Evolutionary conservation across 2,888 invertebrate genomes (phyloP).

Genomic region (Tachina fera): DNA sequence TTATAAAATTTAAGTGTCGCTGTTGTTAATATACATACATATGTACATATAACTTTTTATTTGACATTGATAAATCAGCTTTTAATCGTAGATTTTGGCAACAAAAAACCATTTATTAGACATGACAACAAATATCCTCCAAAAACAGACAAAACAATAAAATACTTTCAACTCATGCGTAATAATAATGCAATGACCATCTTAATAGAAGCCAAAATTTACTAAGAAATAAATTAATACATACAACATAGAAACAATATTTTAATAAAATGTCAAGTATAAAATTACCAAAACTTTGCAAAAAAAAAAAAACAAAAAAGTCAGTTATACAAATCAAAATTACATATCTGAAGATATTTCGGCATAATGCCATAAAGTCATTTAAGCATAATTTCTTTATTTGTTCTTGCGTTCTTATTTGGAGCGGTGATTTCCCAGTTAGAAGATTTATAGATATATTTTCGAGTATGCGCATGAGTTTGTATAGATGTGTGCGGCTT

Average conservation of each 20-base stretch:
- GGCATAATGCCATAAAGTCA: constrained; percentile 64
- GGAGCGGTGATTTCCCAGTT: background rate
- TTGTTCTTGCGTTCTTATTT: constrained; percentile 7
- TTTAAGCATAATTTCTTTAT: constrained; percentile 48
- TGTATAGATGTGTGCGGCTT: background rate
- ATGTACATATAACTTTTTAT: constrained; percentile 37
- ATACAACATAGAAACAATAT: constrained; percentile 38
- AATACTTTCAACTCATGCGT: constrained; percentile 55
- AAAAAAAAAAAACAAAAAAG: background rate
- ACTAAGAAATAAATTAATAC: constrained; percentile 45
- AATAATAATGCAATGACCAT: constrained; percentile 46
- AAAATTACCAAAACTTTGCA: constrained; percentile 13
- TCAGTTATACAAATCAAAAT: background rate
- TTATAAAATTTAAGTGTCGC: background rate
- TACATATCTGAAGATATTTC: constrained; percentile 30
- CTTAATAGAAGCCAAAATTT: constrained; percentile 48
- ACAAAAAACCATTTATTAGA: constrained; percentile 71
- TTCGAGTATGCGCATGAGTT: background rate
- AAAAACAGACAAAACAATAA: constrained; percentile 44
- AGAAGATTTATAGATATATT: constrained; percentile 23
- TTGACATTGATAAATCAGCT: constrained; percentile 80
- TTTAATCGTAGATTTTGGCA: constrained; percentile 83
- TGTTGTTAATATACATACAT: background rate
- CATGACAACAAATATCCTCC: constrained; percentile 71
- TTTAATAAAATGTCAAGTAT: constrained; percentile 64